A percentile compares a stretch with the other conserved stretches of the same genome.
Evolutionary conservation across 2,113 vertebrate species (phyloP).

Genomic region (Pteronura brasiliensis): DNA sequence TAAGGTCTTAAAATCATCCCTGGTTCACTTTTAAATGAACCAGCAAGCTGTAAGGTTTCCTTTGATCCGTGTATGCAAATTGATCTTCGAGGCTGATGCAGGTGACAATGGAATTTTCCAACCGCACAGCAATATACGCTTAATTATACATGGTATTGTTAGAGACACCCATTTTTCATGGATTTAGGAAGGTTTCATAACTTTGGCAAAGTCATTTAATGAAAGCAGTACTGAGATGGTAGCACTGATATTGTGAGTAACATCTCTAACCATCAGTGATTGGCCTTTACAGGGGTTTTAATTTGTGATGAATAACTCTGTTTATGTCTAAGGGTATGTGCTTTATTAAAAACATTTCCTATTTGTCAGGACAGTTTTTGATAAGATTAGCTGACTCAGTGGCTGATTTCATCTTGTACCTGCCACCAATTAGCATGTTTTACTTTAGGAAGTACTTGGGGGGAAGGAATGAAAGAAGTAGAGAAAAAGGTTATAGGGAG

Average conservation of each 20-base stretch:
- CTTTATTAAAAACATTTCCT: background rate
- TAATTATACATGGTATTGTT: conserved; percentile 68
- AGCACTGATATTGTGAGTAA: conserved; percentile 55
- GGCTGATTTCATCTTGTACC: background rate
- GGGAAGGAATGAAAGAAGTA: background rate
- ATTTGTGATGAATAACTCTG: conserved; percentile 50
- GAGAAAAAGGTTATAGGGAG: background rate
- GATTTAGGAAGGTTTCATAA: conserved; percentile 64
- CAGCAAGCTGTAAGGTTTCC: conserved; percentile 9
- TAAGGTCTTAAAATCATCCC: conserved; percentile 47
- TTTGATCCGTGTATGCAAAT: conserved; percentile 61
- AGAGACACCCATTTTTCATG: conserved; percentile 61
- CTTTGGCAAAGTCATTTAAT: conserved; percentile 61
- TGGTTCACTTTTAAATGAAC: conserved; percentile 56
- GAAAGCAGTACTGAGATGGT: conserved; percentile 43
- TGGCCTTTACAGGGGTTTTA: conserved; percentile 30
- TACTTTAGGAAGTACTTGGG: conserved; percentile 30
- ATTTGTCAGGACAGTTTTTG: background rate
- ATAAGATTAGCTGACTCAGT: background rate
- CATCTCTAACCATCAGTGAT: conserved; percentile 24
- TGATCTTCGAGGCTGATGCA: conserved; percentile 46
- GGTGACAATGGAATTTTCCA: conserved; percentile 68
- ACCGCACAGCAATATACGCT: conserved; percentile 51
- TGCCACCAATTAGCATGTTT: conserved; percentile 35
- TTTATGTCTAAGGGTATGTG: conserved; percentile 32